Evolutionary conservation across 2,797 vertebrate species (phyloP), one percentile per base, ranked within the genome.

Genomic region (Semaprochilodus insignis): DNA sequence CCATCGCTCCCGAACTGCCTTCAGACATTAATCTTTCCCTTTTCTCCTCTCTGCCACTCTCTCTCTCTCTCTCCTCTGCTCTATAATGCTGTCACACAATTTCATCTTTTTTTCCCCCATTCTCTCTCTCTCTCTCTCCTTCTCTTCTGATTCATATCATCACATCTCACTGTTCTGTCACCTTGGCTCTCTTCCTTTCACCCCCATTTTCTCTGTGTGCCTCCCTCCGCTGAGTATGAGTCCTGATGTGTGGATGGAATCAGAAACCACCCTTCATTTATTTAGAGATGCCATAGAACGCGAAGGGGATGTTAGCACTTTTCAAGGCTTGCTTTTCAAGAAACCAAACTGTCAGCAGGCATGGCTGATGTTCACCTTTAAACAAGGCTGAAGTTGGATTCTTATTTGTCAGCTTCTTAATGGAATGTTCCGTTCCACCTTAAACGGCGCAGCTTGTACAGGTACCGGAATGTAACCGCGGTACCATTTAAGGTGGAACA

Each of bases 1-100:
- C 70, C 23, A 73, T 73, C 6, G 27, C 70, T 73, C 70, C 27
- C 14, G 17, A 31, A 54, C 48, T 27, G 23, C 70, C 70, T 73
- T 73, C 34, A 73, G 70, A 17, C 25, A 73, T 73, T 90, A 80
- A 84, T 96, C 94, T 48, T 96, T 95, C 70, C 92, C 85, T 93
- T 91, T 11, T 65, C 62, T 65, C 27, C 62, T 65, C 27, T 31
- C 25, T 65, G 62, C 25, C 62, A 34, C 62, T 65, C 62, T 31
- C 62, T 15, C 60, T 62, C 57, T 63, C 25, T 48, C 92, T 85
- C 93, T 91, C 60, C 25, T 65, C 94, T 3, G 94, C 93, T 85
- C 95, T 92, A 1, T 52, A 17, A 5, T 51, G 36, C n/a, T 48
- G 21, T 70, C 69, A 72, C 23, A 72, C 48, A 52, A 27, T 52